A percentile compares a stretch with the other conserved stretches of the same genome.
phyloP scores from a whole-genome alignment of 2,113 vertebrate species.

The Neofelis nebulosa region DNA sequence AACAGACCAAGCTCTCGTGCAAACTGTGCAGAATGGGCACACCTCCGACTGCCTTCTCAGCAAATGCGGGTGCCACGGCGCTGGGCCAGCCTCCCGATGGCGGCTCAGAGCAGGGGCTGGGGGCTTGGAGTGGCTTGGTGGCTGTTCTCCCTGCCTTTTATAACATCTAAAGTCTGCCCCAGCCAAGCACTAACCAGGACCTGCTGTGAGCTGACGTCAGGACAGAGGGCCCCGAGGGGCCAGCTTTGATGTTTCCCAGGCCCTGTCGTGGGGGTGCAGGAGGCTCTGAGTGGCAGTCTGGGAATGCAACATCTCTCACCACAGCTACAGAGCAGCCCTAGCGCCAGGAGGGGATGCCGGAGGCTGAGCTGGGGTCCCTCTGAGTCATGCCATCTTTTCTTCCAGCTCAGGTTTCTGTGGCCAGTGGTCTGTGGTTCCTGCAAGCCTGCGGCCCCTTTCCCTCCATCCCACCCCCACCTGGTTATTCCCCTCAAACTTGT shows the following conservation, averaged over 20 bases:
- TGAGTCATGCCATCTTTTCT: slow-evolving; percentile 26
- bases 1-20: not conserved
- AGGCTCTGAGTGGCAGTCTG: slow-evolving; percentile 75
- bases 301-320: slow-evolving; percentile 65
- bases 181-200: slow-evolving; percentile 77
- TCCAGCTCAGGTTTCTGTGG: slow-evolving; percentile 15
- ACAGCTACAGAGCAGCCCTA: not conserved
- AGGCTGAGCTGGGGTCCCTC: not conserved
- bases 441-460: not conserved
- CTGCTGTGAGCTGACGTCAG: slow-evolving; percentile 79
- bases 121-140: not conserved
- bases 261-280: not conserved
- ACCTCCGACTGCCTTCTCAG: not conserved
- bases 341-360: not conserved
- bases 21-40: not conserved
- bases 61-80: not conserved
- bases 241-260: slow-evolving; percentile 77
- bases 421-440: slow-evolving; percentile 46
- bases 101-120: not conserved
- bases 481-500: not conserved
- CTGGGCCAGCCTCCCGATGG: not conserved
- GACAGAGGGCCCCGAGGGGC: slow-evolving; percentile 55
- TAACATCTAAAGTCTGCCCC: slow-evolving; percentile 60
- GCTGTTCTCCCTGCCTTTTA: slow-evolving; percentile 43
- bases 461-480: not conserved